Conservation (phyloP, 2,888 invertebrate species). For the Pachliopta kotzebuea region DNA sequence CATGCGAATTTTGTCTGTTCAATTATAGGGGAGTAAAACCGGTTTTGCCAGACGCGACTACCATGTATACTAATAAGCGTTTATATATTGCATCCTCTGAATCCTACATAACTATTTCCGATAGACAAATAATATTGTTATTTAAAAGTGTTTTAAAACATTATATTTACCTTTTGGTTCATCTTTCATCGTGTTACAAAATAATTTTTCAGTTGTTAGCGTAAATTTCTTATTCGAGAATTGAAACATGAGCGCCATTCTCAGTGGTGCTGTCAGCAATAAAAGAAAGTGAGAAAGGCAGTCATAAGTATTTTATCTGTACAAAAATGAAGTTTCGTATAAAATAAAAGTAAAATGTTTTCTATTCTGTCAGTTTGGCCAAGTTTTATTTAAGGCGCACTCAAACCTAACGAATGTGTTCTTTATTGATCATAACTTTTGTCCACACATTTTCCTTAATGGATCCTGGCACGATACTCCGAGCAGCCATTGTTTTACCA, state of each 20-base stretch:
- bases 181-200: background rate
- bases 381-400: constrained; percentile 45
- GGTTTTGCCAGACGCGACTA: constrained; percentile 28
- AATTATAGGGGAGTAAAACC: constrained; percentile 9
- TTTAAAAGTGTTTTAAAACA: background rate
- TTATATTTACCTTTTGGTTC: background rate
- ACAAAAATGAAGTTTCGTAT: background rate
- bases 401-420: constrained; percentile 49
- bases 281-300: background rate
- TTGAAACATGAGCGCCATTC: background rate
- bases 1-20: constrained; percentile 1
- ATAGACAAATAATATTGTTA: background rate
- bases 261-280: background rate
- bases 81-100: background rate
- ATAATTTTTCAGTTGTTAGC: background rate
- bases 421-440: constrained; percentile 69
- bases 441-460: constrained; percentile 72
- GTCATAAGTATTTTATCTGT: background rate
- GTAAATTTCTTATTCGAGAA: background rate
- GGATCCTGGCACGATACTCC: constrained; percentile 57
- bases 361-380: constrained; percentile 34
- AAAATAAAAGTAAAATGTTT: background rate
- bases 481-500: constrained; percentile 65
- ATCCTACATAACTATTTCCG: background rate
- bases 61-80: background rate